These are phyloP conservation scores for Terrapene triunguis DNA, from an alignment of 2,113 vertebrate genomes.

Conservation along the genomic window DNA sequence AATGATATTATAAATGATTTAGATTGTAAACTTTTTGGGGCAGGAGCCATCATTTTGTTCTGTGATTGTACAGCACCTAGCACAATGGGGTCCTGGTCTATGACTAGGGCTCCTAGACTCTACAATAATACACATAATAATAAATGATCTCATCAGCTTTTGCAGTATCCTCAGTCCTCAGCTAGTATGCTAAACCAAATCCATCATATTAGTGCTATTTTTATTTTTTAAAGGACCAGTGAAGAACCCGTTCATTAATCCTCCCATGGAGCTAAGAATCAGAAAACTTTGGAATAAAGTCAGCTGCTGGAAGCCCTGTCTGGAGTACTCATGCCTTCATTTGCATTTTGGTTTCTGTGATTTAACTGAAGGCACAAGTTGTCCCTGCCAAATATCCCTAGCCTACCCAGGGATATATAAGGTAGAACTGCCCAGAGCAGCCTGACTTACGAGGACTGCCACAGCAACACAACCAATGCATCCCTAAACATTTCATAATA, in stretches of 20 bases:
- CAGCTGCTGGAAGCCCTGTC: slow-evolving; percentile 73
- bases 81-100: background rate
- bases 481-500: slow-evolving; percentile 90
- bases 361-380: slow-evolving; percentile 87
- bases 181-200: background rate
- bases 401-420: slow-evolving; percentile 80
- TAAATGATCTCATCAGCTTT: background rate
- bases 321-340: slow-evolving; percentile 74
- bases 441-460: slow-evolving; percentile 80
- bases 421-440: slow-evolving; percentile 89
- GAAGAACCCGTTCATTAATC: slow-evolving; percentile 42
- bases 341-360: slow-evolving; percentile 86
- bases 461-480: slow-evolving; percentile 73
- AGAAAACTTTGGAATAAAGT: slow-evolving; percentile 78
- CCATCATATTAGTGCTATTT: background rate
- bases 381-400: slow-evolving; percentile 85
- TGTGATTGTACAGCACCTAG: background rate
- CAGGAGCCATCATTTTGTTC: rapidly evolving
- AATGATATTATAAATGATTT: rapidly evolving
- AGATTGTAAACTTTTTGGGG: rapidly evolving
- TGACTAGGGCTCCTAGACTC: background rate
- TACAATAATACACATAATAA: background rate
- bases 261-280: slow-evolving; percentile 52
- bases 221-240: background rate
- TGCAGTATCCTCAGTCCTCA: background rate